These are phyloP conservation scores for Kuschelorhynchus macadamiae DNA, from an alignment of 2,888 invertebrate species.

Conservation along the genomic window DNA sequence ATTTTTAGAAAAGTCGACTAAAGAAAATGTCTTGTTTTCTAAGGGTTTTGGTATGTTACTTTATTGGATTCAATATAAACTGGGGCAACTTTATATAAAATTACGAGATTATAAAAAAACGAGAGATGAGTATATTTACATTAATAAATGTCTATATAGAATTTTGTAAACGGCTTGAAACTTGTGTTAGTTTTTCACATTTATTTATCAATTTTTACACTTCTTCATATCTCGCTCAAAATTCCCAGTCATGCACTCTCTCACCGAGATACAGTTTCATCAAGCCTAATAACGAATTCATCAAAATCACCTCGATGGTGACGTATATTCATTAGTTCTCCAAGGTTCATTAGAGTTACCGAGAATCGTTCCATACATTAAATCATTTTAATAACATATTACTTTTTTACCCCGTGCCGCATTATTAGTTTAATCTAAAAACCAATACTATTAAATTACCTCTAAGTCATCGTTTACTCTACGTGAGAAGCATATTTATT, in stretches of 20 bases:
- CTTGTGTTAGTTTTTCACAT: conserved; percentile 17
- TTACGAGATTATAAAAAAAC: no score
- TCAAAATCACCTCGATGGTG: conserved; percentile 12
- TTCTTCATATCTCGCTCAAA: conserved; percentile 12
- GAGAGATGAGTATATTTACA: no score
- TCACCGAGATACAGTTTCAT: conserved; percentile 17
- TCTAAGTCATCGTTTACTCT: conserved; percentile 12
- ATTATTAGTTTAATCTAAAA: conserved; percentile 36
- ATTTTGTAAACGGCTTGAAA: no score
- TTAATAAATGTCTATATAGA: no score
- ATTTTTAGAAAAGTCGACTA: no score
- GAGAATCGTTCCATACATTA: conserved; percentile 39
- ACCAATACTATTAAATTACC: conserved; percentile 37
- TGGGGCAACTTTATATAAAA: no score
- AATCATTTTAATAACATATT: conserved; percentile 43
- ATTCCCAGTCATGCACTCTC: conserved; percentile 28
- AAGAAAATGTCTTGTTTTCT: no score
- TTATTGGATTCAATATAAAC: no score
- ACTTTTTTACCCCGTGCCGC: conserved; percentile 26
- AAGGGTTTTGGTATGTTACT: no score
- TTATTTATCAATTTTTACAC: conserved; percentile 20
- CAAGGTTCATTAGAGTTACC: conserved; percentile 38
- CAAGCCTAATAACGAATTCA: conserved; percentile 32
- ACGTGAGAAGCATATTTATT: conserved; percentile 13
- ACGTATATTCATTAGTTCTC: conserved; percentile 26